Evolutionary conservation across 2,797 vertebrate genomes (phyloP), one percentile per base, ranked within the genome.

Genomic region (Pseudomugil gertrudae): DNA sequence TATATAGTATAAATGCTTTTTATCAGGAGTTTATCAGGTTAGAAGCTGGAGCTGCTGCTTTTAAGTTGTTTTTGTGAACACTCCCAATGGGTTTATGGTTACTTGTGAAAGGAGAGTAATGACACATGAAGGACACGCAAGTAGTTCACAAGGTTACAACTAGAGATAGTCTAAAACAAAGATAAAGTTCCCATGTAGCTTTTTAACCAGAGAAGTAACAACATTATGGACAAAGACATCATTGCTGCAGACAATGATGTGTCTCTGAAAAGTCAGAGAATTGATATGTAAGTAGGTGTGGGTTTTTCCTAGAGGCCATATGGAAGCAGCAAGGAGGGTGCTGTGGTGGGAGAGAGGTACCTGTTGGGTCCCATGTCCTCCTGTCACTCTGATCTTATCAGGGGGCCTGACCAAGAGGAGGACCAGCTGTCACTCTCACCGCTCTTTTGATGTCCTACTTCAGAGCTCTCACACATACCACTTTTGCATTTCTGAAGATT

Each of bases 301-400:
- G 64, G 74, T n/a, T 48, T 80, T 83, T 87, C 79, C 85, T 84
- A 86, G 78, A 48, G 77, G 80, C 85, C 90, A 91, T 87, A 87
- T 90, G 89, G 90, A 67, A 83, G 72, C 84, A 84, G 70, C 52
- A 53, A 74, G 71, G 69, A 81, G 78, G 76, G 80, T 63, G 72
- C 72, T 43, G 77, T 65, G 61, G 27, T 3, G 24, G 62, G 77
- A 77, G 77, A 85, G 85, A 63, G 86, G 87, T 84, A 89, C 85
- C 87, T 89, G 89, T 79, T 73, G 79, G 76, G 81, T 82, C 69
- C 87, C 82, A 75, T 85, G 90, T 89, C 80, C 84, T 83, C 33
- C 87, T 87, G 87, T 81, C 85, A 86, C 87, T 91, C 84, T 91
- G 89, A 92, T 92, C 91, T 92, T 92, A 90, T 91, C 91, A 90